Base-by-base conservation (phyloP, 2,888 invertebrate genomes). In the Drosophila hamatofila region DNA sequence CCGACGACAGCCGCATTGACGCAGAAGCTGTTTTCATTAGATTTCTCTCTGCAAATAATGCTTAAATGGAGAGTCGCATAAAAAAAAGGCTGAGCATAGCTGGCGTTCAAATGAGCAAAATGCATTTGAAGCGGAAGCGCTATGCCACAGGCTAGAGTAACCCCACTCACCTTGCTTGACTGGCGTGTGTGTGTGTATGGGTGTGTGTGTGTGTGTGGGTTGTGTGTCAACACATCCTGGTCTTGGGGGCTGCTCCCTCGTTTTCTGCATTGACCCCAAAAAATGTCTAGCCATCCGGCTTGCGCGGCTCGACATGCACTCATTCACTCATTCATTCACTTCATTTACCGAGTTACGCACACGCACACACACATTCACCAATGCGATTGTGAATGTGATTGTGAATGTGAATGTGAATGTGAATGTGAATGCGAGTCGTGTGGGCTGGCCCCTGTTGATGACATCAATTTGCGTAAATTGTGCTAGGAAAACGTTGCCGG, bases 381-480 rank as follows among this genome's bases (percentile, higher is more conserved):
- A 21, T 58, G 41, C 21, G 44, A 46, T 27, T 58, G 56, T 23
- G 41, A 52, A 25, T 37, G 44, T 49, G 48, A 49, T 2, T 59
- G 46, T 49, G 65, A 52, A 12, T 57, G 57, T 23, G 42, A 49
- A n/a, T 44, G 54, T 33, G 61, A 56, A 42, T 78, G 25, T 30
- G 69, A 54, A 56, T 78, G 25, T 27, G 69, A 52, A 59, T 56
- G 48, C 61, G 51, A 52, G 51, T 54, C 59, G 70, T 65, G 63
- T 61, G 65, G 79, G 55, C 72, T 68, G 66, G 72, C 67, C 77
- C 62, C 84, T 83, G 84, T 78, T 85, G 89, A 85, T 89, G 89
- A 89, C 90, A 90, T 88, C 90, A 90, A 90, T 91, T 90, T 90
- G 88, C 84, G 90, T 88, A 88, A 91, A 91, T 91, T 91, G 91